phyloP scores from a whole-genome alignment of 1,140 invertebrate genomes.

The Bicyclus anynana region DNA sequence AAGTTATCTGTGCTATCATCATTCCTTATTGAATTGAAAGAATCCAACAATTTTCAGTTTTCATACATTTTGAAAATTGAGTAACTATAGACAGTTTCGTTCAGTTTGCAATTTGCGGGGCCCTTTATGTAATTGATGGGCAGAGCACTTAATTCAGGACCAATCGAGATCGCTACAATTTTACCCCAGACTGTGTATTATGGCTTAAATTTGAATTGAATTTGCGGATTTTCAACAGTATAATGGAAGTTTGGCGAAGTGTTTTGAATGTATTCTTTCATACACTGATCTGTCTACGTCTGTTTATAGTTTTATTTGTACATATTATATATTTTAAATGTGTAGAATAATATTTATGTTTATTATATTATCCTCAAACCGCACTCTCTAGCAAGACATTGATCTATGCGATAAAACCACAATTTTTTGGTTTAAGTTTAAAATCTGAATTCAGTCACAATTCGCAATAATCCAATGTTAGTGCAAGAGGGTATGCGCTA shows the following conservation, averaged over 20 bases:
- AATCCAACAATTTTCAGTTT: background rate
- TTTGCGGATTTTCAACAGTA: background rate
- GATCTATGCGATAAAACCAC: too few species aligned
- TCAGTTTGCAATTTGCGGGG: background rate
- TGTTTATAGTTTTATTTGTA: background rate
- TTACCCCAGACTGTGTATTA: too few species aligned
- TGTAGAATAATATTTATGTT: background rate
- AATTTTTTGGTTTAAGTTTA: too few species aligned
- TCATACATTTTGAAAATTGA: background rate
- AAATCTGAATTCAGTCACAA: too few species aligned
- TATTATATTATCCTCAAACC: background rate
- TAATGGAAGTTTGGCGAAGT: conserved; percentile 10
- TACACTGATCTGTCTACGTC: background rate
- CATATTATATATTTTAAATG: background rate
- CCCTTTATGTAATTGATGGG: conserved; percentile 19
- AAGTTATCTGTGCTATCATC: too few species aligned
- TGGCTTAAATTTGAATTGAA: too few species aligned
- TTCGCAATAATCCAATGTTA: background rate
- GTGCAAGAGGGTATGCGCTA: background rate
- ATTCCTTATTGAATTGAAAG: too few species aligned
- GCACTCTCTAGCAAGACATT: too few species aligned
- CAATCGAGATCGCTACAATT: conserved; percentile 54
- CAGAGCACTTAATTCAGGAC: conserved; percentile 57
- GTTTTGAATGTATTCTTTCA: background rate
- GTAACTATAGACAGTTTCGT: background rate